Percentiles rank a stretch among this genome's conserved stretches.
Conservation (phyloP, 2,888 invertebrate genomes). For the Tridacna gigas region DNA sequence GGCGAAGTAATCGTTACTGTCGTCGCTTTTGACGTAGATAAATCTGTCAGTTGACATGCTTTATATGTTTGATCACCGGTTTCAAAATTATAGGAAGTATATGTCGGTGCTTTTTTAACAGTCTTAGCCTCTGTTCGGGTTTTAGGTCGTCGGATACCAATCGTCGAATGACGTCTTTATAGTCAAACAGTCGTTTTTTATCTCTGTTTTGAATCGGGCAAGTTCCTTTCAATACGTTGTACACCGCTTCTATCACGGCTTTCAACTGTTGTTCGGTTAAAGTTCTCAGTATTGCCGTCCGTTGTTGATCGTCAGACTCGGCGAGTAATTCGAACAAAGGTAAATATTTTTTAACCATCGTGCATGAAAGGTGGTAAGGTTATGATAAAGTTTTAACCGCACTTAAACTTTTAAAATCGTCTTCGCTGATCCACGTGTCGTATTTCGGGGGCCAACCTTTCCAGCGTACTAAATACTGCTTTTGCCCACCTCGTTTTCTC, state of each 20-base stretch:
- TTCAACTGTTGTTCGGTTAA: slow-evolving; percentile 31
- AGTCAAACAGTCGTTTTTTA: slow-evolving; percentile 43
- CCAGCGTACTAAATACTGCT: slow-evolving; percentile 38
- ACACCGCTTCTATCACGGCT: slow-evolving; percentile 49
- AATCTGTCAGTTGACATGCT: slow-evolving; percentile 27
- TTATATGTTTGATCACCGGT: slow-evolving; percentile 28
- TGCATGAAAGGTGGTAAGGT: not conserved
- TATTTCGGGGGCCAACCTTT: slow-evolving; percentile 47
- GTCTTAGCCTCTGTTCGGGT: slow-evolving; percentile 28
- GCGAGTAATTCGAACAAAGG: slow-evolving; percentile 38
- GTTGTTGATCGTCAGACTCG: slow-evolving; percentile 29
- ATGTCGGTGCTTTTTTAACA: slow-evolving; percentile 37
- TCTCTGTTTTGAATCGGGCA: slow-evolving; percentile 35
- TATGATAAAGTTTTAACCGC: slow-evolving; percentile 26
- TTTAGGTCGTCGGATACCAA: slow-evolving; percentile 43
- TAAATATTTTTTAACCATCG: slow-evolving; percentile 39
- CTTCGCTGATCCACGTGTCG: slow-evolving; percentile 44
- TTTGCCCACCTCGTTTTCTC: slow-evolving; percentile 11
- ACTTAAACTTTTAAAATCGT: slow-evolving; percentile 36
- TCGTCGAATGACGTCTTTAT: slow-evolving; percentile 44
- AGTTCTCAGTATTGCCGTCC: slow-evolving; percentile 29
- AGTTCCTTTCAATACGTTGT: slow-evolving; percentile 55
- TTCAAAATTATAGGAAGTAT: slow-evolving; percentile 42
- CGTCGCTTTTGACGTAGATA: slow-evolving; percentile 40
- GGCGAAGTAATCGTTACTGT: slow-evolving; percentile 25